Percentiles rank a stretch among this genome's conserved stretches.
Conservation (phyloP, 2,888 invertebrate genomes). For the Elgonia sp. region DNA sequence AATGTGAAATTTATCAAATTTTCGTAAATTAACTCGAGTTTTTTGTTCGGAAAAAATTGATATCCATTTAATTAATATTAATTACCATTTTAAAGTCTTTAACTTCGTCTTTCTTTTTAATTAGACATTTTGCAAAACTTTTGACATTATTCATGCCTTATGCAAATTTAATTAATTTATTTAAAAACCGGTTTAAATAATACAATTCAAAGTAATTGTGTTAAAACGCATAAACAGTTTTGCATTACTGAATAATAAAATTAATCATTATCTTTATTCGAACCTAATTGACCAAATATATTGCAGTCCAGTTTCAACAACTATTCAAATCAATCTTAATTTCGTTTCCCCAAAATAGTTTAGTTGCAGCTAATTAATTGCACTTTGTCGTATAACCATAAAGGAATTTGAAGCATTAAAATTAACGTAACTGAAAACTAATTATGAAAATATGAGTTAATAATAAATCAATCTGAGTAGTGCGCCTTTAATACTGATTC, state of each 20-base stretch:
- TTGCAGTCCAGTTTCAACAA: neutral
- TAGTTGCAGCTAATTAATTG: slow-evolving; percentile 5
- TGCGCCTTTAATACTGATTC: slow-evolving; percentile 32
- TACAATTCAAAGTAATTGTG: too few species aligned
- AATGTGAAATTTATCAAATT: too few species aligned
- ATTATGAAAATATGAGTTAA: neutral
- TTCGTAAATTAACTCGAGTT: too few species aligned
- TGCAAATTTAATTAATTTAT: too few species aligned
- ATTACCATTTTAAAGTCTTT: too few species aligned
- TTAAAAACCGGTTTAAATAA: neutral
- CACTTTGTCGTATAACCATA: slow-evolving; percentile 16
- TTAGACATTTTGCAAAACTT: too few species aligned
- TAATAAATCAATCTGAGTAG: slow-evolving; percentile 9
- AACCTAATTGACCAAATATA: neutral
- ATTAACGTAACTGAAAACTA: neutral
- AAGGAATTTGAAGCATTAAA: neutral
- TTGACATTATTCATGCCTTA: too few species aligned
- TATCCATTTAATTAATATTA: too few species aligned
- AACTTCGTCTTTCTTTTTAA: too few species aligned
- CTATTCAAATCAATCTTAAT: neutral
- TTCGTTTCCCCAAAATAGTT: neutral
- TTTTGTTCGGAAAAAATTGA: too few species aligned
- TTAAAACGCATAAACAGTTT: too few species aligned
- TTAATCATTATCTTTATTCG: too few species aligned
- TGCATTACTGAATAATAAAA: neutral